phyloP scores from a whole-genome alignment of 2,113 vertebrate species.

The Eubucco bourcierii region DNA sequence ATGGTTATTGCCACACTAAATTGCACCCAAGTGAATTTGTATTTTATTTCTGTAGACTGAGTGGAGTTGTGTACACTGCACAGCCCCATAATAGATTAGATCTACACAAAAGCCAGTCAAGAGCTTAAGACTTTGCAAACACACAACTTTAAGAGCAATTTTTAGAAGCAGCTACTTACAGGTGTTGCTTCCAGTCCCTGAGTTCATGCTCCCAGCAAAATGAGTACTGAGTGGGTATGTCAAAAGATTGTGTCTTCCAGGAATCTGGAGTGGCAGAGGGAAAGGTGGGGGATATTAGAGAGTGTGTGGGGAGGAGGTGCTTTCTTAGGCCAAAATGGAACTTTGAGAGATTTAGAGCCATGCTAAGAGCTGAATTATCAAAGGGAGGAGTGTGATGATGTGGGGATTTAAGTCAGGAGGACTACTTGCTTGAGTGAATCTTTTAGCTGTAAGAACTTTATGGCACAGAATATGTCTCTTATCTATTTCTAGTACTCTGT shows the following conservation, averaged over 20 bases:
- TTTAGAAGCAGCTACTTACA: background rate
- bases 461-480: background rate
- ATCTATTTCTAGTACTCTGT: background rate
- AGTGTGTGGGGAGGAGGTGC: background rate
- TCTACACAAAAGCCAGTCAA: background rate
- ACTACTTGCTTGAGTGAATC: background rate
- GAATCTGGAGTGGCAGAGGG: background rate
- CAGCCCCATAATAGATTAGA: background rate
- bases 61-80: background rate
- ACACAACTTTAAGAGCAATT: background rate
- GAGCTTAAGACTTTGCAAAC: background rate
- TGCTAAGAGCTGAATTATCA: background rate
- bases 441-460: background rate
- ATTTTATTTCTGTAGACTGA: conserved; percentile 28
- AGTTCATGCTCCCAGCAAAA: background rate
- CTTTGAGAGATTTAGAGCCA: background rate
- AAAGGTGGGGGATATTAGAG: background rate
- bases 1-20: conserved; percentile 29
- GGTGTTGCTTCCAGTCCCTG: background rate
- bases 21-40: conserved; percentile 24
- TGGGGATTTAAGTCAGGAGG: background rate
- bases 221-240: background rate
- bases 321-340: background rate
- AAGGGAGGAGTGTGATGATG: background rate
- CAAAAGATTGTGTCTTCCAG: background rate